These are phyloP conservation scores for Sebastes alutus DNA, from an alignment of 2,797 vertebrate genomes.

Conservation along the genomic window DNA sequence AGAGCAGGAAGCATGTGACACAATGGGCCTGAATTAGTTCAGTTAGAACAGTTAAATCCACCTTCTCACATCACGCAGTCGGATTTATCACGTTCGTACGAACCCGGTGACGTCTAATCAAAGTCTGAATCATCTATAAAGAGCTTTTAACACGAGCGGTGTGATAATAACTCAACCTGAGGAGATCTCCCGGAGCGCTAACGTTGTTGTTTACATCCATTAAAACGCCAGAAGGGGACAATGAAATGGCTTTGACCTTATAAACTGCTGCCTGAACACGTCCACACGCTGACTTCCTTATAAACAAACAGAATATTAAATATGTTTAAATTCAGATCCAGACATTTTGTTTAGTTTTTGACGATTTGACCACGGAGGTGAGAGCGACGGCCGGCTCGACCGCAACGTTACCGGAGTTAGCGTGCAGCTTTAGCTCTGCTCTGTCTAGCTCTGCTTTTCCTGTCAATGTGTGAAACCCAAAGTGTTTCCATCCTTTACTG, in stretches of 20 bases:
- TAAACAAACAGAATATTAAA: neutral
- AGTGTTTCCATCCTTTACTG: too few relatives aligned
- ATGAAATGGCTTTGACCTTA: neutral
- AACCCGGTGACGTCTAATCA: neutral
- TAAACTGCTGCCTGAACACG: neutral
- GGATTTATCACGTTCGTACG: neutral
- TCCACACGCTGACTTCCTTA: neutral
- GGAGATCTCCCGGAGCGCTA: neutral
- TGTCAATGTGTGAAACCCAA: too few relatives aligned
- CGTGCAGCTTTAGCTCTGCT: too few relatives aligned
- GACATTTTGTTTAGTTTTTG: too few relatives aligned
- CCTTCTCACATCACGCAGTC: neutral
- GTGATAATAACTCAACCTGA: neutral
- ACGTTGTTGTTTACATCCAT: neutral
- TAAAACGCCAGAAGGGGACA: neutral
- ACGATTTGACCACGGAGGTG: too few relatives aligned
- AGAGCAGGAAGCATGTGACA: conserved; percentile 40
- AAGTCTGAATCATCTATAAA: neutral
- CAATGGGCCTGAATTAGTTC: conserved; percentile 39
- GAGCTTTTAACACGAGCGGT: neutral
- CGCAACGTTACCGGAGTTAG: too few relatives aligned
- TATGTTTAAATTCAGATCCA: too few relatives aligned
- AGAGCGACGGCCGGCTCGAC: too few relatives aligned
- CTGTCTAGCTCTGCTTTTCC: too few relatives aligned
- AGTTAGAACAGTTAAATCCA: neutral